A percentile compares a stretch with the other conserved stretches of the same genome.
phyloP scores from a whole-genome alignment of 2,888 invertebrate species.

The Athalia cordata region DNA sequence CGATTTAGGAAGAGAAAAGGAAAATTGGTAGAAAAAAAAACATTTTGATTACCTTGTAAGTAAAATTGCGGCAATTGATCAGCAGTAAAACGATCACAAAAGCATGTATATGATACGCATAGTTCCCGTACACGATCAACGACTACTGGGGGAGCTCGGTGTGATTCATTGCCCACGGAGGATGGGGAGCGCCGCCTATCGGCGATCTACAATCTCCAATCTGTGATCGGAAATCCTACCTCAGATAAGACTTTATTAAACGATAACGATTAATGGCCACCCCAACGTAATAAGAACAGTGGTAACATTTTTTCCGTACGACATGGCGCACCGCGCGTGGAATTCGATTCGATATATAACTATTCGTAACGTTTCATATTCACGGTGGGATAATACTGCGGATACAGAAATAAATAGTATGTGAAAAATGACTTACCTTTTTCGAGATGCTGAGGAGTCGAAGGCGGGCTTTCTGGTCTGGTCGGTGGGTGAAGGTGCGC shows the following conservation, averaged over 20 bases:
- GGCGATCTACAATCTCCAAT: conserved; percentile 12
- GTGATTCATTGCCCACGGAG: background rate
- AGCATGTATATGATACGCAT: background rate
- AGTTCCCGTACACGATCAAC: too few relatives aligned
- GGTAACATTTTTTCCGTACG: background rate
- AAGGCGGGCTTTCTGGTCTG: conserved; percentile 66
- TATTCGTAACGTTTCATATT: too few relatives aligned
- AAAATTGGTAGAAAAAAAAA: too few relatives aligned
- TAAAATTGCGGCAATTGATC: conserved; percentile 6
- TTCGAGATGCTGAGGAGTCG: conserved; percentile 68
- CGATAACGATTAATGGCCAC: conserved; percentile 55
- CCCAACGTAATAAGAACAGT: background rate
- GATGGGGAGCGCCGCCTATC: background rate
- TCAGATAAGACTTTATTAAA: conserved; percentile 53
- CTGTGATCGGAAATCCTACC: conserved; percentile 50
- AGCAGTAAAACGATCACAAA: background rate
- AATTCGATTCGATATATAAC: too few relatives aligned
- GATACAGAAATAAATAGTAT: background rate
- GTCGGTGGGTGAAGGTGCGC: conserved; percentile 65
- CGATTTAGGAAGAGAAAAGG: too few relatives aligned
- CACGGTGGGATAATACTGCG: too few relatives aligned
- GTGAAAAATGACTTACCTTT: conserved; percentile 62
- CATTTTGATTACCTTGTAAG: too few relatives aligned
- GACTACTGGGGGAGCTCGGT: background rate
- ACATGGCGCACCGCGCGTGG: too few relatives aligned